Base-by-base conservation (phyloP, 2,888 invertebrate species). In the Campaea margaritaria region DNA sequence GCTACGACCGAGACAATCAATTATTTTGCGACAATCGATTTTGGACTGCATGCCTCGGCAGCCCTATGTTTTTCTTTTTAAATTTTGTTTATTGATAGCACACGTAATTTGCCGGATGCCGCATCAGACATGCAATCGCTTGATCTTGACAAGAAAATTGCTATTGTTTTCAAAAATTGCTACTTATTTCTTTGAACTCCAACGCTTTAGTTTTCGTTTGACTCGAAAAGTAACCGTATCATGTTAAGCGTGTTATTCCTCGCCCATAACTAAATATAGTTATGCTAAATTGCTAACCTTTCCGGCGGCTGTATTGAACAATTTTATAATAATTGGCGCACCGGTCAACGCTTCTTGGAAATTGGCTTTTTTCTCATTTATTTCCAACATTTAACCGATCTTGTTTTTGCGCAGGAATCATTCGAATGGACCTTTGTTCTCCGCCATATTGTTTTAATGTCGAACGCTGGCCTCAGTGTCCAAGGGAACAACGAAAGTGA, bases 261-360 rank as follows among this genome's bases (percentile, higher is more conserved):
- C 68, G 69, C 69, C 73, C 70, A 69, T 73, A 73, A 74, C 76
- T 78, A 75, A 82, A 82, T 75, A 68, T 80, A 62, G 58, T 54
- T 50, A 79, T 81, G 78, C 82, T 83, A 87, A 87, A 85, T 83
- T 72, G 80, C 81, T 82, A 86, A 85, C 83, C 85, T 83, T 84
- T 79, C 79, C 81, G 85, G 77, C 76, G 83, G 83, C 80, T 70
- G 83, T 88, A 88, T 89, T 86, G 87, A 87, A 83, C 84, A 79
- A 84, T 89, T 89, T 90, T 88, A 87, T 87, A 86, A 91, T 91
- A 91, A 91, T 90, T 89, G 90, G 88, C 85, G 75, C 74, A 76
- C 83, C 87, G 87, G 88, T 86, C 87, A 86, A 84, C 83, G 86
- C 76, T 91, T 89, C 90, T 87, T 82, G 86, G 89, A 90, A 91